Base-by-base conservation (phyloP, 2,797 vertebrate genomes). In the Urosaurus nigricauda region DNA sequence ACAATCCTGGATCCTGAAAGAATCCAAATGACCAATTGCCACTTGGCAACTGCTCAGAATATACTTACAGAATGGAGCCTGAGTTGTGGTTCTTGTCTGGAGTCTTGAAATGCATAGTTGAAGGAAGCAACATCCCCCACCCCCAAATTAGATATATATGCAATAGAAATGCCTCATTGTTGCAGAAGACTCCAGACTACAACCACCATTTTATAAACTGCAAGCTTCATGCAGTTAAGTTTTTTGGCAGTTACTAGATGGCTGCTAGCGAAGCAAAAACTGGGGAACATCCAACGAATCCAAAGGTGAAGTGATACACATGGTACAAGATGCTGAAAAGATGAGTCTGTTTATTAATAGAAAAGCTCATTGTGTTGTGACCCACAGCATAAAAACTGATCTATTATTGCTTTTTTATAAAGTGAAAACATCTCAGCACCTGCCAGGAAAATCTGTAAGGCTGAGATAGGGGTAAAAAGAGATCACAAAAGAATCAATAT, bases 1-100 rank as follows among this genome's bases (percentile, higher is more conserved):
- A 91, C 58, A 82, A 71, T 84, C 77, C 91, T 92, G 71, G 93
- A 85, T 73, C 32, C 32, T 60, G 2, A 51, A 13, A 26, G 63
- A 32, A 56, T 56, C 68, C 43, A 68, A 35, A 77, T 47, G 12
- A 63, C 40, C 58, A 77, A 12, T 17, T 68, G 58, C 24, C n/a
- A 77, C 4, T 35, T 24, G n/a, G 26, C 43, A 40, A 32, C 8
- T 68, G 29, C 65, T 68, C 63, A 77, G 21, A 83, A 24, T 21
- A 63, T 51, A 5, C 19, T 71, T 80, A 56, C 47, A 37, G n/a
- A 35, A 24, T 70, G 17, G 26, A 70, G 8, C 56, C 35, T 77
- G 13, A 8, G 7, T 13, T 37, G 37, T 7, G 32, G 37, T 32
- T 6, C 6, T 73, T 29, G 0, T 17, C 40, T 65, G 40, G 7